Evolutionary conservation across 1,140 invertebrate species (phyloP), one percentile per base, ranked within the genome.

Genomic region (Orussus abietinus): DNA sequence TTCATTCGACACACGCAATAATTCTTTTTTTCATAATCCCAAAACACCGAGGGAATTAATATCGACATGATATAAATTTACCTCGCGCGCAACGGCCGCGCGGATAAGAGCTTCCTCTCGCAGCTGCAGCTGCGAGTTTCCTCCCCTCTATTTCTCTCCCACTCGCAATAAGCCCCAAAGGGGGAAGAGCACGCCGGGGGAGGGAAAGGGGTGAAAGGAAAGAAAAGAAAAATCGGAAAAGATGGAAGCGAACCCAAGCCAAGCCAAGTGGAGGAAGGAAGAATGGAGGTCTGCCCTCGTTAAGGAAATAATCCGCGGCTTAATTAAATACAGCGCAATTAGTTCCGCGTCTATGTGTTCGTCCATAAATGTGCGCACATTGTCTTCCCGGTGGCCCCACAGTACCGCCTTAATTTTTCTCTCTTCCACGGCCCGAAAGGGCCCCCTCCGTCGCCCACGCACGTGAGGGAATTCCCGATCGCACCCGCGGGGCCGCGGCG

Each of bases 261-360:
- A 10, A 33, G 30, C 21, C 43, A 46, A 49, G 37, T 30, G 43
- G 36, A 33, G 45, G 42, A 47, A 45, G 43, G 47, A 58, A 49
- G 53, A 55, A 53, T 47, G 31, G 47, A 49, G 44, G 37, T 49
- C 47, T 50, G 40, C 42, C 49, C 54, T 57, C 54, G 47, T 59
- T 59, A 59, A 55, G 49, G 53, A 57, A 55, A 59, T 57, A 57
- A 57, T 59, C 48, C 47, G 49, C 38, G 47, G 49, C 52, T 57
- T 57, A 59, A 59, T 59, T 57, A 59, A 59, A 57, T 55, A 50
- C 52, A 45, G 47, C 39, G 50, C 54, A 59, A 59, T 59, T 59
- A 59, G 57, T 57, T 55, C 42, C 17, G 38, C 21, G 25, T 42
- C 37, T 34, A 42, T 41, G 32, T 14, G 47, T 47, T 25, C 30